Evolutionary conservation across 2,113 vertebrate genomes (phyloP), one percentile per base, ranked within the genome.

Genomic region (Conger conger): DNA sequence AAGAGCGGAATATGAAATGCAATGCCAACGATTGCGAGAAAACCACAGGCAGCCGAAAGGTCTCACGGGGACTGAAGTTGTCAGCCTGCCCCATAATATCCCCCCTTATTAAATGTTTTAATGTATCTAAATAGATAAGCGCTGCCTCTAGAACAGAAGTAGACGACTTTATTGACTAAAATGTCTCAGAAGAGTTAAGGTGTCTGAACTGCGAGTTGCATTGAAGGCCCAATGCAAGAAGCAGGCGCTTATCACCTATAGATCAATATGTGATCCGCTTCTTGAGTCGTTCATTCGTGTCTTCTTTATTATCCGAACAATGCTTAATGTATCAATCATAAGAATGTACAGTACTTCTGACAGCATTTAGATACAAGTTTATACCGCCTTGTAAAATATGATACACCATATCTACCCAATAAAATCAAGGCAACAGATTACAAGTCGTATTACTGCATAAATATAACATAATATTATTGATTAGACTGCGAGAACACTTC

Each of bases 111-210:
- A 85, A 57, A 45, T 53, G 36, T 57, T 53, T 40, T 85, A 85
- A 85, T 73, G 38, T 79, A 36, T 42, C 79, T 85, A 85, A 85
- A 60, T 85, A 68, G 84, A 80, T 80, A 85, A 85, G 78, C 84
- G 78, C 40, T 38, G 38, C 33, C 78, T 85, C 78, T 85, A 63
- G 79, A 37, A 81, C 84, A 77, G 78, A 85, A 73, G 54, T 85
- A 77, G 79, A 81, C 84, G 79, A 68, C 68, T 85, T 85, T 78
- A 84, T 84, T 84, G 37, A 85, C 78, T 73, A 73, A 68, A 54
- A 80, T 81, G 84, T 77, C 54, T 80, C 79, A 81, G n/a, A 73
- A 60, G 79, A 45, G 79, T 57, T 45, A 23, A 37, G 79, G 84
- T 63, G 53, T 37, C 83, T 60, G 7, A 36, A 27, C 57, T 38